Conservation (phyloP, 1,140 invertebrate genomes). For the Drosophila sechellia region DNA sequence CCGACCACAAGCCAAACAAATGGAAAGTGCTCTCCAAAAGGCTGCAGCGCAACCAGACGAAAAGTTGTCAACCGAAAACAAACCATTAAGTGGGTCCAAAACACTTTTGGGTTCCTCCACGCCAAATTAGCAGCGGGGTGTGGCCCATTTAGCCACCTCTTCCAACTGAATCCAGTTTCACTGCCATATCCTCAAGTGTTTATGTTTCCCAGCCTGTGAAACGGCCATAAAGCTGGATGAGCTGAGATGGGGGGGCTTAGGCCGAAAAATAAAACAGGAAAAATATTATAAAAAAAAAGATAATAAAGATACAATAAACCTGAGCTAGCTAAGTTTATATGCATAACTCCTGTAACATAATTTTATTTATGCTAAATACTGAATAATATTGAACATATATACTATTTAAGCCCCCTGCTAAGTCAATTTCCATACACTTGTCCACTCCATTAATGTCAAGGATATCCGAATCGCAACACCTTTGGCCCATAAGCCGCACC, state of each 20-base stretch:
- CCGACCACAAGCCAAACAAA: conserved; percentile 69
- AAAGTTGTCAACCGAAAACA: conserved; percentile 81
- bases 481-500: conserved; percentile 11
- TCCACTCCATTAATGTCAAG: not conserved
- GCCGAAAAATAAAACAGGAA: conserved; percentile 1
- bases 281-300: conserved; percentile 7
- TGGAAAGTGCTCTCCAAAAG: conserved; percentile 56
- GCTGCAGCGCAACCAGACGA: conserved; percentile 41
- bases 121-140: conserved; percentile 61
- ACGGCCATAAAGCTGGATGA: conserved; percentile 38
- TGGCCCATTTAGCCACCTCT: conserved; percentile 26
- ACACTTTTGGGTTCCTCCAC: conserved; percentile 49
- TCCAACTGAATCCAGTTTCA: conserved; percentile 22
- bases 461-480: conserved; percentile 21
- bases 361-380: too few species aligned
- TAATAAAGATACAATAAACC: not conserved
- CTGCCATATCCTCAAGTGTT: conserved; percentile 78
- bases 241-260: not conserved
- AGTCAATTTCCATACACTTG: conserved; percentile 1
- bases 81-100: conserved; percentile 81
- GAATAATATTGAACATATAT: too few species aligned
- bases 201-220: conserved; percentile 38
- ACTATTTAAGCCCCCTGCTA: not conserved
- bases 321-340: too few species aligned
- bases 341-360: too few species aligned